Evolutionary conservation across 2,797 vertebrate genomes (phyloP), one percentile per base, ranked within the genome.

Genomic region (Holocentrus rufus): DNA sequence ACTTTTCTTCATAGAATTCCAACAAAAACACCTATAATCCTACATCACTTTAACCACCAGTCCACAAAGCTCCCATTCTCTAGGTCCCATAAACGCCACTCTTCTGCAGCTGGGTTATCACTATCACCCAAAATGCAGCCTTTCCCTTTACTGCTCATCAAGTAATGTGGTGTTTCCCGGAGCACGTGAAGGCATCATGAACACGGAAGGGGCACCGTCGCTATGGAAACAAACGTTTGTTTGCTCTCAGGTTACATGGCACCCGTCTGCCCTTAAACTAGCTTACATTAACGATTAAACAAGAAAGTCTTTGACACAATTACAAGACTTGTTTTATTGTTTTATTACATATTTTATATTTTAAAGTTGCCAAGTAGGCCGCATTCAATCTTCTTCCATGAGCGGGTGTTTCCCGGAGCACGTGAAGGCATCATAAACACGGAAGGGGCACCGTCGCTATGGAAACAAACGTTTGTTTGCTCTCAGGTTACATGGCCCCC

Each of bases 221-320:
- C 76, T 63, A 77, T 74, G 65, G 82, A 20, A 69, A 86, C 80
- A 22, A 17, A 6, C 7, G 0, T 59, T 65, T 64, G 78, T 83
- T 81, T 69, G 47, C 47, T 42, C 65, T 15, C 15, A 20, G 2
- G 68, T 42, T 49, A 18, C 54, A 5, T 5, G 0, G 23, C 49
- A 47, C 14, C 34, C 4, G 3, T n/a, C n/a, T n/a, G n/a, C n/a
- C n/a, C n/a, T n/a, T n/a, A n/a, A 44, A 13, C 20, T 63, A 52
- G 59, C 30, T 52, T 15, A 17, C 23, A 46, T 18, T 44, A 46
- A 25, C 17, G 1, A 10, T 5, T 14, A 7, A 14, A 58, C 6
- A 0, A 46, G 0, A 14, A 55, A 11, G 15, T 17, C 1, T 31
- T 4, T 23, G n/a, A 15, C 1, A n/a, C 30, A 46, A 2, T 47